Conservation (phyloP, 2,888 invertebrate genomes). For the Orthosia gothica region DNA sequence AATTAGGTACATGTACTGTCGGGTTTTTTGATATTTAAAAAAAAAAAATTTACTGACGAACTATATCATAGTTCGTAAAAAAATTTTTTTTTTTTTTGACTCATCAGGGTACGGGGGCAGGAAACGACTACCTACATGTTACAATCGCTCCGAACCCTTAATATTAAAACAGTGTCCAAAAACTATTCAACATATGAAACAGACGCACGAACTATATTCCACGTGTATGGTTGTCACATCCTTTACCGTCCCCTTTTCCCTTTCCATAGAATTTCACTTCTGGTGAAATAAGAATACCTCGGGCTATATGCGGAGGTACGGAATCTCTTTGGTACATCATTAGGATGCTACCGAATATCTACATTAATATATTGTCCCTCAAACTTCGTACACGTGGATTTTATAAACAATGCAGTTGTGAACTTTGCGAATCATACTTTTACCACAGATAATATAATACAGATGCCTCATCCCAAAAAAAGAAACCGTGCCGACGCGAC, state of each 20-base stretch:
- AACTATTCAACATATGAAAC: conserved; percentile 34
- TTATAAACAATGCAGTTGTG: not conserved
- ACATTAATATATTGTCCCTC: not conserved
- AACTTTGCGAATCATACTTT: too few species aligned
- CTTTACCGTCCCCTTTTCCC: conserved; percentile 43
- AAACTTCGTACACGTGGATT: not conserved
- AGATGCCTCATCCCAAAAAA: too few species aligned
- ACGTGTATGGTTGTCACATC: conserved; percentile 35
- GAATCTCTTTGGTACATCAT: conserved; percentile 49
- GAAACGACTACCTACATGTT: not conserved
- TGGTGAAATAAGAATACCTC: conserved; percentile 58
- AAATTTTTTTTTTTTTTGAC: too few species aligned
- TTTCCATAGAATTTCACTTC: conserved; percentile 55
- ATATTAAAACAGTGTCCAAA: conserved; percentile 25
- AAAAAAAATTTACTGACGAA: too few species aligned
- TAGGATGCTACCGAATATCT: not conserved
- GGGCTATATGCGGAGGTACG: conserved; percentile 35
- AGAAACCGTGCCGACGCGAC: too few species aligned
- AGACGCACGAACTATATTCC: conserved; percentile 29
- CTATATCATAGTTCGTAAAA: too few species aligned
- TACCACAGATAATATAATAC: too few species aligned
- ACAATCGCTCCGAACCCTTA: not conserved
- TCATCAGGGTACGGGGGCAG: too few species aligned
- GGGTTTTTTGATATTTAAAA: too few species aligned
- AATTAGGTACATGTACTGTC: too few species aligned